Conservation (phyloP, 2,888 invertebrate genomes). For the Carpatolechia fugitivella region DNA sequence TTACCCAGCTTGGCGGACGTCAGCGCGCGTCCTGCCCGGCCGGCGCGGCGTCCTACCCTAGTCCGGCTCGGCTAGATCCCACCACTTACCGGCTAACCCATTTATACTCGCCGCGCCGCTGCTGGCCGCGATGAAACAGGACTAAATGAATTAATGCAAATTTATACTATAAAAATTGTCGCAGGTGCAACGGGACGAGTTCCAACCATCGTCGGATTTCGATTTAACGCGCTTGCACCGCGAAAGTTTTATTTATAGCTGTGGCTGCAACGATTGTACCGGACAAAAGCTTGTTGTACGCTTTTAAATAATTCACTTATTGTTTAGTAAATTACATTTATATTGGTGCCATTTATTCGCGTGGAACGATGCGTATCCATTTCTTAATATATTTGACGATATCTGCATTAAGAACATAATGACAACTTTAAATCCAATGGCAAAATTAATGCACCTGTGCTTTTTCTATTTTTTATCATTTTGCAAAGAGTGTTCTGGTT, state of each 20-base stretch:
- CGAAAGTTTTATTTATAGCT: slow-evolving; percentile 74
- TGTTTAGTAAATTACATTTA: not conserved
- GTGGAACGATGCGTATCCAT: no score
- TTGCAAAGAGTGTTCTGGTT: slow-evolving; percentile 1
- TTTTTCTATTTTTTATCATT: slow-evolving; percentile 7
- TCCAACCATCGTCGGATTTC: slow-evolving; percentile 69
- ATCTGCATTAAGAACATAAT: no score
- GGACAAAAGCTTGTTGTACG: slow-evolving; percentile 30
- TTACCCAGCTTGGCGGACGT: slow-evolving; percentile 24
- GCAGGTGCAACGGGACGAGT: slow-evolving; percentile 75
- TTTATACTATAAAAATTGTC: slow-evolving; percentile 80
- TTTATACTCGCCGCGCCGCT: slow-evolving; percentile 51
- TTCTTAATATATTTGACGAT: no score
- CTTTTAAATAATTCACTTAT: slow-evolving; percentile 31
- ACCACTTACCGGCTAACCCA: slow-evolving; percentile 78
- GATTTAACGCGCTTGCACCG: slow-evolving; percentile 73
- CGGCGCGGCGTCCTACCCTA: not conserved
- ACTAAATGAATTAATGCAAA: slow-evolving; percentile 79
- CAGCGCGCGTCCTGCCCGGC: slow-evolving; percentile 22
- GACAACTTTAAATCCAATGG: not conserved
- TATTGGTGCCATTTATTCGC: not conserved
- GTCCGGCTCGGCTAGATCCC: slow-evolving; percentile 51
- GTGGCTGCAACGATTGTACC: slow-evolving; percentile 48
- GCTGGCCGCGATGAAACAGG: slow-evolving; percentile 62
- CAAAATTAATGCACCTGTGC: not conserved